These are phyloP conservation scores for Halcyon smyrnensis DNA, from an alignment of 2,797 vertebrate species.

Conservation along the genomic window DNA sequence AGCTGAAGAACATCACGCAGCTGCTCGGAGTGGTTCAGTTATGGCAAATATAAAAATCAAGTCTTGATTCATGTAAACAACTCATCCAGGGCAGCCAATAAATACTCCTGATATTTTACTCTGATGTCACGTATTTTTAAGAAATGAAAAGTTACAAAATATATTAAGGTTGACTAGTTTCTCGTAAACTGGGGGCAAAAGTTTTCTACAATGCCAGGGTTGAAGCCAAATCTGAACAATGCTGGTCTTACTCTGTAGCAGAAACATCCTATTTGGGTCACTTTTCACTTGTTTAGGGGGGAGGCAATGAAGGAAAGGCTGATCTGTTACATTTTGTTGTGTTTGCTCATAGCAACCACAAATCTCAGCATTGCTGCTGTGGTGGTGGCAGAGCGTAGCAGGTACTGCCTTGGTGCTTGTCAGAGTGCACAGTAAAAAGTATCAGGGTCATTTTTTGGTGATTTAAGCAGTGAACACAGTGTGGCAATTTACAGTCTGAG, in stretches of 20 bases:
- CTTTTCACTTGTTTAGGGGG: background rate
- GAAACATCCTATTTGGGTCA: background rate
- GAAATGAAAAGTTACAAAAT: background rate
- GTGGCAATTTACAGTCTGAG: background rate
- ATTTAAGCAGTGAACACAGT: background rate
- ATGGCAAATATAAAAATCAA: background rate
- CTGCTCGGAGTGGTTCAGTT: background rate
- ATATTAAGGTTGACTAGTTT: background rate
- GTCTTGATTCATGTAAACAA: background rate
- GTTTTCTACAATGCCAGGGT: conserved; percentile 19
- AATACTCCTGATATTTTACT: background rate
- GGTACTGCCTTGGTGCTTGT: rapidly evolving
- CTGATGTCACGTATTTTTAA: background rate
- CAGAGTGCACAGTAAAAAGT: background rate
- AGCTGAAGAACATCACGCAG: background rate
- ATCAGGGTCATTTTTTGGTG: background rate
- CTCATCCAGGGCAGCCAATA: background rate
- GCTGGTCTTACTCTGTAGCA: background rate
- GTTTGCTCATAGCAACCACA: background rate
- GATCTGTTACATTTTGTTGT: background rate
- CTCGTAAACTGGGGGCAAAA: background rate
- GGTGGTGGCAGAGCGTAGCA: background rate
- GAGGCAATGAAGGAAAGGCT: background rate
- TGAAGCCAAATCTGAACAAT: conserved; percentile 38
- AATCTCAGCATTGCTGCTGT: background rate